Base-by-base conservation (phyloP, 2,797 vertebrate species). In the Molossus alvarezi region DNA sequence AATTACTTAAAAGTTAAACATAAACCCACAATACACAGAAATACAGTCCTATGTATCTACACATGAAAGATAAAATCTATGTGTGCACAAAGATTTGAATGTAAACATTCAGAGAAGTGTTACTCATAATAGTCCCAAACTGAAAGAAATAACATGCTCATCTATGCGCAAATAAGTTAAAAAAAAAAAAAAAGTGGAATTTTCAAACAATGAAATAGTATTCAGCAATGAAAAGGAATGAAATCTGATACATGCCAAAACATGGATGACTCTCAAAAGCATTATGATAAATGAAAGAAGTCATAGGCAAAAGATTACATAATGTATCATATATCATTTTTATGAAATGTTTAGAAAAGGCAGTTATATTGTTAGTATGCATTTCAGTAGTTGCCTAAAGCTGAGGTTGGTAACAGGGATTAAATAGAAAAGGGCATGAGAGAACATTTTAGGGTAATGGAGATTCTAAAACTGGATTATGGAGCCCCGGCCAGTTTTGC, bases 1-100 rank as follows among this genome's bases (percentile, higher is more conserved):
- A 45, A 4, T 62, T 91, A 51, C 58, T 65, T 90, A 65, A 65
- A 95, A 75, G 18, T 82, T 91, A 91, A 48, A 92, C 4, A 75
- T 48, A 76, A 45, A 82, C 14, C 57, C 20, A 57, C 23, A 6
- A 58, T 25, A 67, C 1, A 3, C 18, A 73, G 27, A 94, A 84
- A 92, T 71, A 67, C 0, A 45, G 3, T 58, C 3, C 45, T 77
- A 12, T 6, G 1, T 62, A 76, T 29, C 27, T 6, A 64, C 0
- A 3, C 11, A 65, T 7, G 3, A 53, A 79, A 92, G 88, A 37
- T 64, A 92, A 91, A 51, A 87, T 33, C 0, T 18, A 88, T 65
- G 48, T 20, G 9, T 29, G 67, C 55, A 76, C 7, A 69, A 93
- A 80, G 18, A 71, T 0, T 6, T 21, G 3, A 13, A 33, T 80